Evolutionary conservation across 2,888 invertebrate genomes (phyloP).

Genomic region (Campaea margaritaria): DNA sequence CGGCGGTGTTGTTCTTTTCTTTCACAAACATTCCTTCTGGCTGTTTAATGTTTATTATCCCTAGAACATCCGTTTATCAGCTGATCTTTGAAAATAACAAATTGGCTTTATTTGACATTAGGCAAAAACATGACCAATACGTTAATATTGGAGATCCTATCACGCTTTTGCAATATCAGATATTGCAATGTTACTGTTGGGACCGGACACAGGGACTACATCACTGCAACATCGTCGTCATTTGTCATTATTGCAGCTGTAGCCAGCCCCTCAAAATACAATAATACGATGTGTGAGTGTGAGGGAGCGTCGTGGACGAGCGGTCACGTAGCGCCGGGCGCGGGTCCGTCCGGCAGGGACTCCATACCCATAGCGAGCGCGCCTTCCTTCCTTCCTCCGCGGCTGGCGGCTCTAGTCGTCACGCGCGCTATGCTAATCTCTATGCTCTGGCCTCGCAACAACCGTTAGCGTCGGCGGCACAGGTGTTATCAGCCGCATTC

Average conservation of each 20-base stretch:
- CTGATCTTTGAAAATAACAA: not conserved
- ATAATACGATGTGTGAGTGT: no score
- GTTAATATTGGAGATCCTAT: no score
- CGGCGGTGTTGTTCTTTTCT: slow-evolving; percentile 1
- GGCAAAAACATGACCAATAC: no score
- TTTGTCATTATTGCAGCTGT: no score
- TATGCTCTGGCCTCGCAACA: slow-evolving; percentile 6
- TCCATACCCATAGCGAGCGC: slow-evolving; percentile 26
- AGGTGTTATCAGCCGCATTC: slow-evolving; percentile 39
- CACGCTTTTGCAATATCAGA: no score
- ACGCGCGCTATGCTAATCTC: slow-evolving; percentile 12
- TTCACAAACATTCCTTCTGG: not conserved
- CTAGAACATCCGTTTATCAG: not conserved
- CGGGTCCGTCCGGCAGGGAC: slow-evolving; percentile 15
- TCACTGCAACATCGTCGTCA: no score
- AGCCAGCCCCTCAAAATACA: no score
- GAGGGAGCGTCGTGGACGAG: not conserved
- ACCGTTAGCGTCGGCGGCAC: slow-evolving; percentile 20
- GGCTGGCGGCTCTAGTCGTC: not conserved
- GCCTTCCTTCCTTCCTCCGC: slow-evolving; percentile 20
- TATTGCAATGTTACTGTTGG: no score
- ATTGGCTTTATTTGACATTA: no score
- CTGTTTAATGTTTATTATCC: not conserved
- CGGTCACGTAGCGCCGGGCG: slow-evolving; percentile 9
- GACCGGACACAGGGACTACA: no score